Evolutionary conservation across 2,888 invertebrate species (phyloP).

Genomic region (Sisyra nigra): DNA sequence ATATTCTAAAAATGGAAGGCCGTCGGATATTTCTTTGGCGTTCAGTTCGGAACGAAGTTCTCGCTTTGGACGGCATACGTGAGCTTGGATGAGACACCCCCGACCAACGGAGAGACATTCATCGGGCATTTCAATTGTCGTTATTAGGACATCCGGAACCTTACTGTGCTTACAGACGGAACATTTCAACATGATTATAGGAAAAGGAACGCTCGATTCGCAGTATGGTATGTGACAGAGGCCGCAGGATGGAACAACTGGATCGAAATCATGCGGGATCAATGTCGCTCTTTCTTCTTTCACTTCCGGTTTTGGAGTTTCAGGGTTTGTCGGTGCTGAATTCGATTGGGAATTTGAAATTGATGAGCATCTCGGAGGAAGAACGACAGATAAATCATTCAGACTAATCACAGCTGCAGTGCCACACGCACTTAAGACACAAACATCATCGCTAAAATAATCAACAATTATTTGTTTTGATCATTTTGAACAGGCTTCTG

Average conservation of each 20-base stretch:
- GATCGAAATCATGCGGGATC: not conserved
- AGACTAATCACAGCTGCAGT: conserved; percentile 76
- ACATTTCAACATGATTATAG: conserved; percentile 57
- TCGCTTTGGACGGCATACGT: conserved; percentile 60
- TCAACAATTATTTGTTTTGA: conserved; percentile 1
- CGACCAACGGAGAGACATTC: conserved; percentile 56
- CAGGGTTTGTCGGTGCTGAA: no score
- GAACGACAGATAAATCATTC: conserved; percentile 21
- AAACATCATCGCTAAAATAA: conserved; percentile 73
- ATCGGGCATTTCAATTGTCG: conserved; percentile 75
- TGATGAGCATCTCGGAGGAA: no score
- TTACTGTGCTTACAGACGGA: conserved; percentile 52
- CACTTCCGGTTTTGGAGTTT: not conserved
- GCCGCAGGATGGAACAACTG: conserved; percentile 14
- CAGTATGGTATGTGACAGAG: conserved; percentile 75
- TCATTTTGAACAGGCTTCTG: no score
- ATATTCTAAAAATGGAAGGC: conserved; percentile 88
- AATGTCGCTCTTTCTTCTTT: not conserved
- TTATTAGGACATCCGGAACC: conserved; percentile 81
- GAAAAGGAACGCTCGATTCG: conserved; percentile 51
- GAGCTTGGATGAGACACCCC: conserved; percentile 51
- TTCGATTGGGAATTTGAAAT: no score
- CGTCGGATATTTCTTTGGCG: conserved; percentile 89
- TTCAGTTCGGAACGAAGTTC: conserved; percentile 70
- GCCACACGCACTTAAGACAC: conserved; percentile 83